Conservation (phyloP, 2,797 vertebrate genomes). For the Gouania willdenowi region DNA sequence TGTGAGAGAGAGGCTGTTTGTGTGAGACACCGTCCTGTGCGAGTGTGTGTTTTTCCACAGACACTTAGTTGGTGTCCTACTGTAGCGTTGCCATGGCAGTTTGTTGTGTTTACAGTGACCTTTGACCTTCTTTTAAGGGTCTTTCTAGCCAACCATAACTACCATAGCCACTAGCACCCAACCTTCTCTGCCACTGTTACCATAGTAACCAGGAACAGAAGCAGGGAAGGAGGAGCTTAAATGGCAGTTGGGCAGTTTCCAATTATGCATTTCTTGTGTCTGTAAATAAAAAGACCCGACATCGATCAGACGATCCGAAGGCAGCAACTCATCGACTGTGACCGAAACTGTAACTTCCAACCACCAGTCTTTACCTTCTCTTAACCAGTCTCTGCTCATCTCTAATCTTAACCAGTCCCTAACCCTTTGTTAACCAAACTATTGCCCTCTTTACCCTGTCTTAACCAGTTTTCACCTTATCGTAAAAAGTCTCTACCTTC, state of each 20-base stretch:
- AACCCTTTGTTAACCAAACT: too few relatives aligned
- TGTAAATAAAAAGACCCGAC: slow-evolving; percentile 58
- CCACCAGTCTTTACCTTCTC: slow-evolving; percentile 6
- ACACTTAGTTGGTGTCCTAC: slow-evolving; percentile 46
- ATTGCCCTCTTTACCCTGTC: too few relatives aligned
- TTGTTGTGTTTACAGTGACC: slow-evolving; percentile 79
- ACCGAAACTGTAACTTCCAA: slow-evolving; percentile 19
- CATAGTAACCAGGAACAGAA: neutral
- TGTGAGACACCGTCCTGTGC: slow-evolving; percentile 10
- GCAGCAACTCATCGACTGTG: slow-evolving; percentile 30
- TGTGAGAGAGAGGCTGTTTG: slow-evolving; percentile 5
- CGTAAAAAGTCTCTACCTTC: too few relatives aligned
- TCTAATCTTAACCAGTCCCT: too few relatives aligned
- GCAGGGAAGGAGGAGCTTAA: neutral
- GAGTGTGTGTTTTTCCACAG: slow-evolving; percentile 31
- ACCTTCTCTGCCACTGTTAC: neutral
- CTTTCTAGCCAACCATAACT: slow-evolving; percentile 36
- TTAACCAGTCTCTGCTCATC: neutral
- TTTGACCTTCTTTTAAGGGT: slow-evolving; percentile 2
- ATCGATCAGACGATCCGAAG: slow-evolving; percentile 13
- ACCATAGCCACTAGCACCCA: neutral
- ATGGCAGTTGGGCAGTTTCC: slow-evolving; percentile 32
- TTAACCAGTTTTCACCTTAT: too few relatives aligned
- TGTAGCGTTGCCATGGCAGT: slow-evolving; percentile 60
- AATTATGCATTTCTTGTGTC: slow-evolving; percentile 52